Evolutionary conservation across 2,113 vertebrate genomes (phyloP), one percentile per base, ranked within the genome.

Genomic region (Gopherus flavomarginatus): DNA sequence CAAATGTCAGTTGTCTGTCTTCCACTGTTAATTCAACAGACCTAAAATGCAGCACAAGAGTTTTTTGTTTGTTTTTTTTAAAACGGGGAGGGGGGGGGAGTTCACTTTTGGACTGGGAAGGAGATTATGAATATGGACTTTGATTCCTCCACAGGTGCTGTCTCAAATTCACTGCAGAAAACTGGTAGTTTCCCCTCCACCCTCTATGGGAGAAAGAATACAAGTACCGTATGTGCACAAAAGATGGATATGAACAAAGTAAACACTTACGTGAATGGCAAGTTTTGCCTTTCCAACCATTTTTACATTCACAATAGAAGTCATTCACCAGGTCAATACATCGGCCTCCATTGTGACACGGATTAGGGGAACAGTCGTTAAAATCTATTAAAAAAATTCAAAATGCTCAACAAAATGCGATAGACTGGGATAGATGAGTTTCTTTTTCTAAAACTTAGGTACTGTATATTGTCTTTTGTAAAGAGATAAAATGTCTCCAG

Each of bases 251-350:
- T 85, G 81, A 88, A 91, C 91, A 94, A 92, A 94, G 82, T 81
- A 96, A 86, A 89, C 87, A 99, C 99, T 99, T 98, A 99, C 99
- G 98, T 13, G 99, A 99, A 96, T 99, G 99, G 97, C 99, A 99
- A 62, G 99, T 99, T 97, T 99, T 99, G 85, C 99, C 99, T 97
- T 99, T 99, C 99, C 99, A 99, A 96, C 98, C 98, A 84, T 99
- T 99, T 3, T 98, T 98, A 38, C 99, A 99, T 35, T 98, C 98
- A 81, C 99, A 99, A 98, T 99, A 99, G 98, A 99, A 99, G 97
- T 99, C 99, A 2, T 99, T 99, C 85, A 99, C 97, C 91, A 99
- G 97, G 96, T 99, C 99, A 31, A 98, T 98, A 94, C 99, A 99
- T 42, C 89, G 97, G 52, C 99, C 99, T 53, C 98, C 99, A 3